Evolutionary conservation across 2,113 vertebrate species (phyloP).

Genomic region (Callionymus lyra): DNA sequence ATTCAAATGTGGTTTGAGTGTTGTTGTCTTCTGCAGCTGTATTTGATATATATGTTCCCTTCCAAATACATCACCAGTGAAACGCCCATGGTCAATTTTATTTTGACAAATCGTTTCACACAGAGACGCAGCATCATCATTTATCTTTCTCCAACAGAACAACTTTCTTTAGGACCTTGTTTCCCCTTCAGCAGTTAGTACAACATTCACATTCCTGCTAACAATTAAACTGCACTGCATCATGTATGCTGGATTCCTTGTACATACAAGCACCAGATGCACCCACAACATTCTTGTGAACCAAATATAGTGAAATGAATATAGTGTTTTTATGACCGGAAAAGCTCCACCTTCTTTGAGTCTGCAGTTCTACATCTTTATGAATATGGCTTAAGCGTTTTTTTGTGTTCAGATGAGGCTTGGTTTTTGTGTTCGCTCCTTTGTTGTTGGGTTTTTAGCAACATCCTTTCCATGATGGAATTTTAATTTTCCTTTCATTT

Average conservation of each 20-base stretch:
- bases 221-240: constrained; percentile 1
- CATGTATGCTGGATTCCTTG: constrained; percentile 34
- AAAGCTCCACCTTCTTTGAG: constrained; percentile 34
- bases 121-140: background rate
- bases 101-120: too few relatives aligned
- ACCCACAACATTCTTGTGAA: constrained; percentile 37
- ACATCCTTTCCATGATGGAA: constrained; percentile 4
- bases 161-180: background rate
- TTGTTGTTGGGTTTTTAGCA: constrained; percentile 3
- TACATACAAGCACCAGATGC: constrained; percentile 17
- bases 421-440: constrained; percentile 5
- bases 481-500: too few relatives aligned
- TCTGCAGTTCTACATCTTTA: constrained; percentile 26
- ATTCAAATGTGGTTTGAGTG: too few relatives aligned
- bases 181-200: background rate
- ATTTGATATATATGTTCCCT: too few relatives aligned
- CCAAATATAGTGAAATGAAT: constrained; percentile 28
- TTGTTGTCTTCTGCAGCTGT: too few relatives aligned
- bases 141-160: background rate
- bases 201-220: background rate
- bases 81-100: too few relatives aligned
- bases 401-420: constrained; percentile 11
- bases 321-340: constrained; percentile 37
- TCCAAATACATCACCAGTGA: too few relatives aligned
- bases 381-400: constrained; percentile 16